phyloP scores from a whole-genome alignment of 2,888 invertebrate genomes.

The Alsophila aescularia region DNA sequence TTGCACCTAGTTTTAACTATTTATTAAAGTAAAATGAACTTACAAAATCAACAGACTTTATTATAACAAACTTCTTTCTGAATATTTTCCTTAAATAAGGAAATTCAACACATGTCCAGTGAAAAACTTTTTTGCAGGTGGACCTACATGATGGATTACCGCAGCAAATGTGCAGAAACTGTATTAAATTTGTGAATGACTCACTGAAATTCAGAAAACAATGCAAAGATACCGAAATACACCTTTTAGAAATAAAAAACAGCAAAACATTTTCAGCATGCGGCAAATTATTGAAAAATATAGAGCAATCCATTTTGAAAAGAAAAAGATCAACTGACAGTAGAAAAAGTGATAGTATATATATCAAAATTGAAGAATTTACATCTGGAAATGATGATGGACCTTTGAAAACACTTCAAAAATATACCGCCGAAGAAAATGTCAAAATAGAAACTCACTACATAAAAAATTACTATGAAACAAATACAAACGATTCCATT shows the following conservation, averaged over 20 bases:
- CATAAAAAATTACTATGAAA: conserved; percentile 1
- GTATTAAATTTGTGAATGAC: conserved; percentile 42
- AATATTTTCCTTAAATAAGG: too few species aligned
- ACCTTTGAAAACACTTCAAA: too few species aligned
- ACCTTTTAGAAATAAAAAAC: conserved; percentile 32
- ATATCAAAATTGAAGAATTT: conserved; percentile 3
- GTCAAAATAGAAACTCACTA: background rate
- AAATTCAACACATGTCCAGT: too few species aligned
- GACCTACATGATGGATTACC: conserved; percentile 51
- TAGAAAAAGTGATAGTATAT: background rate
- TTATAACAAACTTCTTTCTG: too few species aligned
- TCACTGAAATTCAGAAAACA: conserved; percentile 51
- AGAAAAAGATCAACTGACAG: background rate
- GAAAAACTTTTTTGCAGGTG: conserved; percentile 50
- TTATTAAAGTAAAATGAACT: too few species aligned
- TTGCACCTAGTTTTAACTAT: too few species aligned
- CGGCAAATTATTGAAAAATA: too few species aligned
- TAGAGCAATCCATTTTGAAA: background rate
- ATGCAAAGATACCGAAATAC: conserved; percentile 48
- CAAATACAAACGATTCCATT: background rate
- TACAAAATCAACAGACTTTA: too few species aligned
- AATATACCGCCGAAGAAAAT: background rate
- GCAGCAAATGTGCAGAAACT: conserved; percentile 54
- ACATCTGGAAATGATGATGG: conserved; percentile 19
- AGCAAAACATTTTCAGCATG: too few species aligned